These are phyloP conservation scores for Abrostola tripartita DNA, from an alignment of 2,888 invertebrate species.

Conservation along the genomic window DNA sequence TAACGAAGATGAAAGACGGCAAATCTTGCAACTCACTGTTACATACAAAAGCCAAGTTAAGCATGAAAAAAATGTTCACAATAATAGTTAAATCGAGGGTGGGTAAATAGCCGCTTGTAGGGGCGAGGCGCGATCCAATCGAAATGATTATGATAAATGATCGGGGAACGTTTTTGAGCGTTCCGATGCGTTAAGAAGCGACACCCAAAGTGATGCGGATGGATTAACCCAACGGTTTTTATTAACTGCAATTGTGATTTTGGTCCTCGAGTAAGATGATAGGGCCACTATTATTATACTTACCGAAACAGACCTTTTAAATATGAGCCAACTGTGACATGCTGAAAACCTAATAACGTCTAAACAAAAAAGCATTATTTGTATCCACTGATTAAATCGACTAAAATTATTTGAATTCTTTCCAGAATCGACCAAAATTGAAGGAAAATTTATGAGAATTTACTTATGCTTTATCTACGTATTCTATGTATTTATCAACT, in stretches of 20 bases:
- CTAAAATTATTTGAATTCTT: too few species aligned
- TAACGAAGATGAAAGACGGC: conserved; percentile 67
- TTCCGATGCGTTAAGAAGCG: conserved; percentile 47
- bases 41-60: conserved; percentile 72
- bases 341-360: too few species aligned
- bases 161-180: conserved; percentile 61
- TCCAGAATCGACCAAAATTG: background rate
- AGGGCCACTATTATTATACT: background rate
- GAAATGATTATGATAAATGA: conserved; percentile 86
- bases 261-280: background rate
- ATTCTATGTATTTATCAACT: too few species aligned
- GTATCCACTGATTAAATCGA: too few species aligned
- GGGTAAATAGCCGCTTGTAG: conserved; percentile 77
- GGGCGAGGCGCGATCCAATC: conserved; percentile 85
- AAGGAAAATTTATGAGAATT: too few species aligned
- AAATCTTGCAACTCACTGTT: conserved; percentile 61
- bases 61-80: conserved; percentile 80
- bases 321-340: too few species aligned
- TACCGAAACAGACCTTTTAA: too few species aligned
- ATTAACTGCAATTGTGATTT: conserved; percentile 7
- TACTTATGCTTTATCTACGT: too few species aligned
- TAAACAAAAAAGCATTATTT: too few species aligned
- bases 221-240: conserved; percentile 34
- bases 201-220: conserved; percentile 28
- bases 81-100: conserved; percentile 87